Percentiles rank a stretch among this genome's conserved stretches.
These are phyloP conservation scores for Tarsius wallacei DNA, from an alignment of 2,797 vertebrate species.

Conservation along the genomic window DNA sequence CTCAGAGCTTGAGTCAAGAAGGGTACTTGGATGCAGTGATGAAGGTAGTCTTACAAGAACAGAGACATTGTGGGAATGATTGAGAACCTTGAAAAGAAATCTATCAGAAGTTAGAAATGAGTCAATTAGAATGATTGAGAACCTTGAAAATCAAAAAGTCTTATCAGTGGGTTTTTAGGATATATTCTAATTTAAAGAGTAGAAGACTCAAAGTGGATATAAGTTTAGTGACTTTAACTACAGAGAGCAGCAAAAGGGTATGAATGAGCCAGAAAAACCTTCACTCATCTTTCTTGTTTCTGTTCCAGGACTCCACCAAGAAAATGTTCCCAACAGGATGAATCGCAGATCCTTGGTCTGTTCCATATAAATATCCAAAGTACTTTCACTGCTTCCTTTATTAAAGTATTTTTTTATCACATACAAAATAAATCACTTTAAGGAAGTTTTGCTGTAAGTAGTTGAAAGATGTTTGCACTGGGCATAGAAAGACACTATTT, in stretches of 20 bases:
- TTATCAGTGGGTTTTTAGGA: background rate
- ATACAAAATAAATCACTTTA: background rate
- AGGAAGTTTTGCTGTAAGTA: background rate
- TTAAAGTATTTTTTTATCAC: background rate
- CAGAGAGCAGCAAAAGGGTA: background rate
- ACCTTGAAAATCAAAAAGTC: background rate
- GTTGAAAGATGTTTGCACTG: background rate
- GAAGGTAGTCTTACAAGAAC: background rate
- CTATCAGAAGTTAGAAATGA: background rate
- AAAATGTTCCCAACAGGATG: background rate
- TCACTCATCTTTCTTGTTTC: background rate
- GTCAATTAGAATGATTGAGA: background rate
- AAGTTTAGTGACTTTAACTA: background rate
- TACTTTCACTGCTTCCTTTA: background rate
- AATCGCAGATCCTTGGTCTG: background rate
- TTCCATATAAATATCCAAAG: background rate
- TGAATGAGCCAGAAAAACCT: background rate
- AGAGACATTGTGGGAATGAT: background rate
- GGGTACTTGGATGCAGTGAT: background rate
- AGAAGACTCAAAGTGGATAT: background rate
- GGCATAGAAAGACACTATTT: constrained; percentile 10
- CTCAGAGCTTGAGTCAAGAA: background rate
- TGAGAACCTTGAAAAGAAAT: background rate
- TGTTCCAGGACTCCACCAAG: background rate
- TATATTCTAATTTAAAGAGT: constrained; percentile 32